phyloP scores from a whole-genome alignment of 2,888 invertebrate genomes.

The Entomobrya proxima region DNA sequence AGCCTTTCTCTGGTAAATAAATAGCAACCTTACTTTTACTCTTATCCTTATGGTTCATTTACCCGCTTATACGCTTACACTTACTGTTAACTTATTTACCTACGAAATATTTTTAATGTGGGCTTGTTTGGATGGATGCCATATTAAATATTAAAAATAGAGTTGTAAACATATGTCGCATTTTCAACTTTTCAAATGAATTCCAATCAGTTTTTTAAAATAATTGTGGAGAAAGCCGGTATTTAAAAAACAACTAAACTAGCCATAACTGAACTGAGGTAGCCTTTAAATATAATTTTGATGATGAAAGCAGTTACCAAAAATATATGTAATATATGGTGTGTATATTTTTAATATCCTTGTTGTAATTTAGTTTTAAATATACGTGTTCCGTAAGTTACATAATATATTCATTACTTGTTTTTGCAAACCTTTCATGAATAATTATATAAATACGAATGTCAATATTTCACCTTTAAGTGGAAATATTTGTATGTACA shows the following conservation, averaged over 20 bases:
- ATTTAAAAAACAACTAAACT: background rate
- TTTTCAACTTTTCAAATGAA: background rate
- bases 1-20: constrained; percentile 36
- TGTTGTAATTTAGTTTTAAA: constrained; percentile 6
- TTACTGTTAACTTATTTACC: constrained; percentile 3
- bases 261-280: background rate
- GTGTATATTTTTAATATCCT: constrained; percentile 13
- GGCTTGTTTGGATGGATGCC: constrained; percentile 51
- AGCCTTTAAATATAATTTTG: background rate
- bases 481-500: constrained; percentile 56
- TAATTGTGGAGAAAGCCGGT: background rate
- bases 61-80: constrained; percentile 37
- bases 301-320: constrained; percentile 13
- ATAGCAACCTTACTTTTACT: constrained; percentile 4
- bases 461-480: background rate
- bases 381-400: constrained; percentile 17
- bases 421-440: background rate
- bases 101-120: constrained; percentile 1
- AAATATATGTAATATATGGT: constrained; percentile 27
- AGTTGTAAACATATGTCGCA: background rate
- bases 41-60: constrained; percentile 1
- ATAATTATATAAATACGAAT: constrained; percentile 16
- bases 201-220: background rate
- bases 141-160: background rate
- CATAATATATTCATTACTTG: constrained; percentile 9